Percentiles rank a stretch among this genome's conserved stretches.
phyloP scores from a whole-genome alignment of 2,797 vertebrate genomes.

The Acridotheres tristis region DNA sequence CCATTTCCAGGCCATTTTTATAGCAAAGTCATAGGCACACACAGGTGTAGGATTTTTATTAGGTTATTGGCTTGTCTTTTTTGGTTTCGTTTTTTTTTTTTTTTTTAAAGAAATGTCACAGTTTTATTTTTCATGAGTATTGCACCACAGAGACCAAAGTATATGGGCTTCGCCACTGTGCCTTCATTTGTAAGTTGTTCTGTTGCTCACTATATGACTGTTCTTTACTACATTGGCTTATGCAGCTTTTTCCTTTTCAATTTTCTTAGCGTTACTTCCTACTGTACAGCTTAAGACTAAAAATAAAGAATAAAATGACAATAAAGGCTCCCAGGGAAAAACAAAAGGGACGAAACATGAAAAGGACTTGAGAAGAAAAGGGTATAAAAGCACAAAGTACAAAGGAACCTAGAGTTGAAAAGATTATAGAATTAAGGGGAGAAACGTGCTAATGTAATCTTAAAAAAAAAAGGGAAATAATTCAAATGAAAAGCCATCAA shows the following conservation, averaged over 20 bases:
- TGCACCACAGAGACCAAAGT: conserved; percentile 9
- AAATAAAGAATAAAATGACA: conserved; percentile 72
- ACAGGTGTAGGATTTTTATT: not conserved
- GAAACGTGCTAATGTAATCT: conserved; percentile 67
- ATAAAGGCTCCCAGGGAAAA: conserved; percentile 70
- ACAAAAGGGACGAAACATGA: conserved; percentile 73
- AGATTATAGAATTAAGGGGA: conserved; percentile 69
- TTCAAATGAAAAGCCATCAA: conserved; percentile 60
- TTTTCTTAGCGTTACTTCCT: conserved; percentile 69
- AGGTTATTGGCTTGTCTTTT: not conserved
- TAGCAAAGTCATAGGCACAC: conserved; percentile 27
- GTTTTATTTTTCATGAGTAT: conserved; percentile 63
- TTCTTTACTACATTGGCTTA: conserved; percentile 12
- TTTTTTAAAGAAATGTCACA: conserved; percentile 39
- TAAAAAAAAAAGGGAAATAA: conserved; percentile 42
- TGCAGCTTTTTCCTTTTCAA: conserved; percentile 33
- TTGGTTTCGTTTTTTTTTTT: not conserved
- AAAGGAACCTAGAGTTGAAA: conserved; percentile 70
- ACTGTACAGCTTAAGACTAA: conserved; percentile 45
- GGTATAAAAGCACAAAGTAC: conserved; percentile 62
- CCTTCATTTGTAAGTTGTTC: conserved; percentile 46
- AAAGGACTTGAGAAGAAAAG: conserved; percentile 72
- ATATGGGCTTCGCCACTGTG: not conserved
- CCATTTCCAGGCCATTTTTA: conserved; percentile 45
- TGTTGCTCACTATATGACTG: conserved; percentile 29